Conservation (phyloP, 2,797 vertebrate genomes). For the Gymnopithys bicolor region DNA sequence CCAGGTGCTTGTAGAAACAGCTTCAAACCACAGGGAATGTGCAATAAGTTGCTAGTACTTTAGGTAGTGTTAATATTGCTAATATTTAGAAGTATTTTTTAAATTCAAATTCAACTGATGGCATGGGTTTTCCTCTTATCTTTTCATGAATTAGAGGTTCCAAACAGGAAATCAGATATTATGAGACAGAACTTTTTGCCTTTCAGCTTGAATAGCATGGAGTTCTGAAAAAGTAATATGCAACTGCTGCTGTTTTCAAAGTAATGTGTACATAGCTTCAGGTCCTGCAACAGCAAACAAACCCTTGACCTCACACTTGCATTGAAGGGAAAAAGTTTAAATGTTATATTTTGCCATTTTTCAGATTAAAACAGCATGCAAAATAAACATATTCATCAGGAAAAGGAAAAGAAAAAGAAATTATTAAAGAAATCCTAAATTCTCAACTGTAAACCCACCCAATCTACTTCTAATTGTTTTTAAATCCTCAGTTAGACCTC, state of each 20-base stretch:
- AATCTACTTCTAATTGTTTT: neutral
- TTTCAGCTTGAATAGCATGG: neutral
- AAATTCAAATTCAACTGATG: neutral
- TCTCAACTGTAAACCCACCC: neutral
- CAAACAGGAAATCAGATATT: neutral
- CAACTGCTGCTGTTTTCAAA: neutral
- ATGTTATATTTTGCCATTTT: neutral
- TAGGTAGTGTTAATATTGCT: neutral
- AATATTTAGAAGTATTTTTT: neutral
- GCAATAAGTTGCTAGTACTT: neutral
- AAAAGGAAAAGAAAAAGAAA: neutral
- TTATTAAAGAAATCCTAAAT: neutral
- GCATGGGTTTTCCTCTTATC: neutral
- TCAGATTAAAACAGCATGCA: neutral
- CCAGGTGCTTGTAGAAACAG: neutral
- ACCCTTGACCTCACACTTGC: neutral
- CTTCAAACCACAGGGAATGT: neutral
- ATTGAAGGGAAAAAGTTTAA: neutral
- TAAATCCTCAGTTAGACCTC: neutral
- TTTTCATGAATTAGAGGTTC: neutral
- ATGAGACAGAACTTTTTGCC: neutral
- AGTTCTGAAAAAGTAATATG: neutral
- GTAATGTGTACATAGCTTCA: neutral
- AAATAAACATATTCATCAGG: neutral
- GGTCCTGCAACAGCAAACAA: neutral